phyloP scores from a whole-genome alignment of 2,797 vertebrate genomes.

The Mormyrus proboscirostris region DNA sequence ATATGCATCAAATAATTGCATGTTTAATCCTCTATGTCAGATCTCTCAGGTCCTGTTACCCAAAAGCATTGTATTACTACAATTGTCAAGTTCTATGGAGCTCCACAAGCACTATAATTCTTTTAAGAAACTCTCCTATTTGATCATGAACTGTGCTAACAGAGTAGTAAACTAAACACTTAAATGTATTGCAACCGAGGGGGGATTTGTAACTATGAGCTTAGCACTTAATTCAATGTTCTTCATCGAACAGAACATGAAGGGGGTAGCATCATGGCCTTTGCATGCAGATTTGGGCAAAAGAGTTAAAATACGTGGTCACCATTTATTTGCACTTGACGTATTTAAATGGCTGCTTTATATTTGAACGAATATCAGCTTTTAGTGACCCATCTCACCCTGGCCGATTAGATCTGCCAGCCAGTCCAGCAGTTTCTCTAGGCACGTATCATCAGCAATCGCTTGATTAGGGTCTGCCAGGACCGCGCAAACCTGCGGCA shows the following conservation, averaged over 20 bases:
- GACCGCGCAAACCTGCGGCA: constrained; percentile 72
- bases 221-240: background rate
- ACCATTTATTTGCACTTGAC: background rate
- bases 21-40: background rate
- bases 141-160: background rate
- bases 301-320: background rate
- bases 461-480: constrained; percentile 62
- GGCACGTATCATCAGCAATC: constrained; percentile 79
- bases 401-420: constrained; percentile 58
- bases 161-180: background rate
- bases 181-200: background rate
- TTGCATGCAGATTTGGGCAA: background rate
- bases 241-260: background rate
- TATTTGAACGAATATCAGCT: background rate
- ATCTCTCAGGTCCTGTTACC: background rate
- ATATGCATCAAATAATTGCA: background rate
- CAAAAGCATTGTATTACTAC: background rate
- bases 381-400: constrained; percentile 52
- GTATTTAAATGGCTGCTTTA: background rate
- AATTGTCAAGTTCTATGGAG: background rate
- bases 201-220: background rate
- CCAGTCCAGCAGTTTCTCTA: constrained; percentile 93
- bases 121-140: background rate
- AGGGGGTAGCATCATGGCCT: background rate
- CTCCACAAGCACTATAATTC: background rate